Evolutionary conservation across 2,797 vertebrate species (phyloP).

Genomic region (Emys orbicularis): DNA sequence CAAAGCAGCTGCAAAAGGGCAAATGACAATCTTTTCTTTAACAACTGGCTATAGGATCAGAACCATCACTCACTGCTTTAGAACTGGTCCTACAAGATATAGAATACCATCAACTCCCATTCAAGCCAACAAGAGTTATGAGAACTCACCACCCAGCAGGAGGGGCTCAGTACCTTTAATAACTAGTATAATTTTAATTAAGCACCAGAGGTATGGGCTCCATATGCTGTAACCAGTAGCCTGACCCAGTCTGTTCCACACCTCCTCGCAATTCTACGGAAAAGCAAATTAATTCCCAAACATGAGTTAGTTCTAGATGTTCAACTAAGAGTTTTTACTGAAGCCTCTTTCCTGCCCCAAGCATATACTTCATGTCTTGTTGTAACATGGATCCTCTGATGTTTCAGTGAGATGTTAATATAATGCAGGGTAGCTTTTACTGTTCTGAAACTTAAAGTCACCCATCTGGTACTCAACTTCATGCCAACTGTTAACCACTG

Average conservation of each 20-base stretch:
- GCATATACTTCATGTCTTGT: background rate
- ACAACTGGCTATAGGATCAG: background rate
- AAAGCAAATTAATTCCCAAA: background rate
- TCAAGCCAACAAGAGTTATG: rapidly evolving
- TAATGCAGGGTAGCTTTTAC: conserved; percentile 37
- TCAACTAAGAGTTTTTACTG: background rate
- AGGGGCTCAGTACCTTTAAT: background rate
- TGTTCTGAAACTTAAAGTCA: conserved; percentile 71
- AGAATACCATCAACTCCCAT: rapidly evolving
- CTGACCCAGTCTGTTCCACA: background rate
- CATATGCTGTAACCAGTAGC: background rate
- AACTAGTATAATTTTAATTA: background rate
- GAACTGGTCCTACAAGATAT: rapidly evolving
- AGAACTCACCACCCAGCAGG: background rate
- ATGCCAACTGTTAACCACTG: conserved; percentile 68
- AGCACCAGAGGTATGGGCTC: background rate
- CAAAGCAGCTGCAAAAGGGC: rapidly evolving
- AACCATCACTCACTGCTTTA: background rate
- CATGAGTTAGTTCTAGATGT: background rate
- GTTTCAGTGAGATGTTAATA: conserved; percentile 49
- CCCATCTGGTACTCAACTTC: conserved; percentile 66
- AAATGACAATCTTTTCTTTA: background rate
- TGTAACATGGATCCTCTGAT: background rate
- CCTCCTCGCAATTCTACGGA: background rate
- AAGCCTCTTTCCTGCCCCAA: background rate